Conservation (phyloP, 2,888 invertebrate genomes). For the Agrotis segetum region DNA sequence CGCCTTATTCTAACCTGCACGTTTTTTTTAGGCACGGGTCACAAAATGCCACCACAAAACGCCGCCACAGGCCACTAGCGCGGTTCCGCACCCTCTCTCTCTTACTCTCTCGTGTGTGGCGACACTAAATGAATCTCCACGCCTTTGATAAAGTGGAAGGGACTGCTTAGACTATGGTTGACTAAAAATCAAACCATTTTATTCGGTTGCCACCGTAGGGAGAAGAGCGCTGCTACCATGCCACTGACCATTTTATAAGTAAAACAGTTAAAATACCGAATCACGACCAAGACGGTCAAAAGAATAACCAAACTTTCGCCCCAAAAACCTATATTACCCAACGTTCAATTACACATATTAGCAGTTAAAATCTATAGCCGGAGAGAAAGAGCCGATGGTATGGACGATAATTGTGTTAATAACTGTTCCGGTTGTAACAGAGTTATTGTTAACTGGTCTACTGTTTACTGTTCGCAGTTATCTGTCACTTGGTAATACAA, state of each 20-base stretch:
- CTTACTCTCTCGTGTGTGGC: too few relatives aligned
- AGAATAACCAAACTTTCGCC: slow-evolving; percentile 44
- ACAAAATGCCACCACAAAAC: too few relatives aligned
- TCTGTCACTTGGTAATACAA: slow-evolving; percentile 15
- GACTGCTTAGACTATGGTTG: background rate
- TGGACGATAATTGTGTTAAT: slow-evolving; percentile 55
- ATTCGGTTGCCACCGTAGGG: too few relatives aligned
- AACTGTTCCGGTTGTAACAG: slow-evolving; percentile 50
- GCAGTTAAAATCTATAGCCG: slow-evolving; percentile 44
- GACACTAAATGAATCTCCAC: too few relatives aligned
- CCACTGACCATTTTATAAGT: background rate
- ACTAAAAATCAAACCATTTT: too few relatives aligned
- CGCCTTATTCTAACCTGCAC: too few relatives aligned
- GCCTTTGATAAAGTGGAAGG: too few relatives aligned
- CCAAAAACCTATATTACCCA: slow-evolving; percentile 64
- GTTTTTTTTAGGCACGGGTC: too few relatives aligned
- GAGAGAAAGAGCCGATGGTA: slow-evolving; percentile 21
- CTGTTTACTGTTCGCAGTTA: slow-evolving; percentile 13
- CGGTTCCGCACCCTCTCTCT: too few relatives aligned
- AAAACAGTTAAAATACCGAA: too few relatives aligned
- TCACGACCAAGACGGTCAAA: background rate
- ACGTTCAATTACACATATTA: slow-evolving; percentile 37
- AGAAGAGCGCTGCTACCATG: background rate
- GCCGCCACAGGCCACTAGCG: too few relatives aligned
- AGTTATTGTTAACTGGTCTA: slow-evolving; percentile 42